These are phyloP conservation scores for Dendroctonus valens DNA, from an alignment of 1,140 invertebrate species.

Conservation along the genomic window DNA sequence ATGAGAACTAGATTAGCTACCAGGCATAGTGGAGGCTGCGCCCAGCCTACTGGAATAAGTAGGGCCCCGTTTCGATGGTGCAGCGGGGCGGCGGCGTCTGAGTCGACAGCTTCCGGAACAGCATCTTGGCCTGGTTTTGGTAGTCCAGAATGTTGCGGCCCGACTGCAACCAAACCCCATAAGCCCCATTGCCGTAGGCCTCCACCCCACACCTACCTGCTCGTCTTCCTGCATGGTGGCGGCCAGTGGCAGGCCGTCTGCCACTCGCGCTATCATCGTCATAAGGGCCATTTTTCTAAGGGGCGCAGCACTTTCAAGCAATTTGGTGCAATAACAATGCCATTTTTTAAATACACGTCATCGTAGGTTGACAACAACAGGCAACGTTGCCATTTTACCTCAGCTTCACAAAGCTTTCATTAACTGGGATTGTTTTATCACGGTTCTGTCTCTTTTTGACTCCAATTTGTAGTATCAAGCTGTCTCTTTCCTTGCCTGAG, in stretches of 20 bases:
- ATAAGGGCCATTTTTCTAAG: slow-evolving; percentile 82
- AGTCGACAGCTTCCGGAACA: slow-evolving; percentile 89
- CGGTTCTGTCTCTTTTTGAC: too few relatives aligned
- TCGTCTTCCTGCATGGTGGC: slow-evolving; percentile 98
- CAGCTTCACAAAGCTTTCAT: too few relatives aligned
- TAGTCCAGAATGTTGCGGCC: slow-evolving; percentile 93
- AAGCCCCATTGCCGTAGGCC: too few relatives aligned
- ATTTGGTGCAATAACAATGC: slow-evolving; percentile 8
- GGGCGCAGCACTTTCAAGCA: background rate
- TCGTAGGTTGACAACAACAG: slow-evolving; percentile 11
- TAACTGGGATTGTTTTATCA: too few relatives aligned
- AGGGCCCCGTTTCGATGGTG: slow-evolving; percentile 94
- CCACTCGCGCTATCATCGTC: slow-evolving; percentile 94
- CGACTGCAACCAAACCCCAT: slow-evolving; percentile 62
- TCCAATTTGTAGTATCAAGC: too few relatives aligned
- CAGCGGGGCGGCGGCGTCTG: slow-evolving; percentile 89
- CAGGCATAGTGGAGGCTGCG: too few relatives aligned
- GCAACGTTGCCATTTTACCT: too few relatives aligned
- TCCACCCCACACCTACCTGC: slow-evolving; percentile 67
- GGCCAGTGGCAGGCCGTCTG: slow-evolving; percentile 92
- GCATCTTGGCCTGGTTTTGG: slow-evolving; percentile 99
- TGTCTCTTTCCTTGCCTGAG: too few relatives aligned
- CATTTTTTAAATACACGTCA: slow-evolving; percentile 34
- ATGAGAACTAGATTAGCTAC: slow-evolving; percentile 37
- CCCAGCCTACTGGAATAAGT: slow-evolving; percentile 93